Evolutionary conservation across 1,140 invertebrate species (phyloP).

Genomic region (Sycophaga agraensis): DNA sequence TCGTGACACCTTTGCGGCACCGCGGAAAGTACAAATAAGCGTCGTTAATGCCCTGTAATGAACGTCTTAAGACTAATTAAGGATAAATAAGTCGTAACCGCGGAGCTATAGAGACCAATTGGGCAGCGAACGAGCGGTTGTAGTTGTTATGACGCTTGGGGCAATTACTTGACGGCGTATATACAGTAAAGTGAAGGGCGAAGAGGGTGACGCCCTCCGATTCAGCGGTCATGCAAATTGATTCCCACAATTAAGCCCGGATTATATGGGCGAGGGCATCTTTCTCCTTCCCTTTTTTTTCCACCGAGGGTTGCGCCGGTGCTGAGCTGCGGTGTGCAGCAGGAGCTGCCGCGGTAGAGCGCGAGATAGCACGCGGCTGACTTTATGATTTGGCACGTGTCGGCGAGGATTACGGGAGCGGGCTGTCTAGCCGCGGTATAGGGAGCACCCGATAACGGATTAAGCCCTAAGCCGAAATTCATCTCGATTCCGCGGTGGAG

Average conservation of each 20-base stretch:
- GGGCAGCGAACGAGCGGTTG: too few species aligned
- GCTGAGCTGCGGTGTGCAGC: not conserved
- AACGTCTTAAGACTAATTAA: too few species aligned
- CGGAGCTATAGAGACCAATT: too few species aligned
- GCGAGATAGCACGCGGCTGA: slow-evolving; percentile 20
- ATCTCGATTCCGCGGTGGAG: slow-evolving; percentile 36
- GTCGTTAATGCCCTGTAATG: too few species aligned
- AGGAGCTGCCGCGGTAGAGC: not conserved
- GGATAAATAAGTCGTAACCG: too few species aligned
- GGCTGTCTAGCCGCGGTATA: slow-evolving; percentile 21
- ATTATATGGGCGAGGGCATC: not conserved
- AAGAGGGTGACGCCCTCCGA: not conserved
- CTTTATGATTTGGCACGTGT: slow-evolving; percentile 30
- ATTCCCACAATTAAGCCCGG: slow-evolving; percentile 4
- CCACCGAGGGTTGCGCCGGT: not conserved
- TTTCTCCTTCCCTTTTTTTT: too few species aligned
- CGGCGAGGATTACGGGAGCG: slow-evolving; percentile 17
- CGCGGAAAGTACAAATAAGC: too few species aligned
- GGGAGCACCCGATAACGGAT: slow-evolving; percentile 44
- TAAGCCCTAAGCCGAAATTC: slow-evolving; percentile 46
- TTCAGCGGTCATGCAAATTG: slow-evolving; percentile 3
- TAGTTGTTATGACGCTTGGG: too few species aligned
- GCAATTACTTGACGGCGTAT: too few species aligned
- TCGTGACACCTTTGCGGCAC: too few species aligned
- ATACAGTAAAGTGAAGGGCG: too few species aligned